phyloP scores from a whole-genome alignment of 2,797 vertebrate species.

The Macrochelys suwanniensis region DNA sequence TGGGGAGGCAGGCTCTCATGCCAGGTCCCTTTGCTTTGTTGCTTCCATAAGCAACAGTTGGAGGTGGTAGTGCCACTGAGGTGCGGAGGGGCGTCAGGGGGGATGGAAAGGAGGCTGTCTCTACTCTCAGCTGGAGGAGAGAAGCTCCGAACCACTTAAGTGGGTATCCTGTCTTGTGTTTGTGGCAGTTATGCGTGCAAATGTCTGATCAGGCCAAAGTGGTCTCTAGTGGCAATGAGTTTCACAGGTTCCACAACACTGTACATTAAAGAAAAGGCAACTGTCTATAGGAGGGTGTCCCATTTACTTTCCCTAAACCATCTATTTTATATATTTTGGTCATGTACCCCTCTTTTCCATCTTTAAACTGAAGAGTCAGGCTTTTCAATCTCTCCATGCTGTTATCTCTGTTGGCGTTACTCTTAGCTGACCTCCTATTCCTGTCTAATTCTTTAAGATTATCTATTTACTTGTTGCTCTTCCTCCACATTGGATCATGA shows the following conservation, averaged over 20 bases:
- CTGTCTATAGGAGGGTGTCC: neutral
- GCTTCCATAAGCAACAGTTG: neutral
- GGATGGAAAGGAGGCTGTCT: no score
- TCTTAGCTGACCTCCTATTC: neutral
- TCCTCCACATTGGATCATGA: neutral
- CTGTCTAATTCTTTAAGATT: neutral
- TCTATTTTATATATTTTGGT: neutral
- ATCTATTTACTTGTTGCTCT: neutral
- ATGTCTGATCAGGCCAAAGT: neutral
- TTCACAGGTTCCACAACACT: neutral
- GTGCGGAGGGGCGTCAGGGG: no score
- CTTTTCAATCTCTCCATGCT: neutral
- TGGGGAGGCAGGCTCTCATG: neutral
- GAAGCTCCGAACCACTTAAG: neutral
- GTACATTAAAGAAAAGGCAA: neutral
- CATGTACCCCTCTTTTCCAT: neutral
- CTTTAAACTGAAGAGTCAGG: no score
- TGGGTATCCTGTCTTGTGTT: neutral
- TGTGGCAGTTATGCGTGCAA: neutral
- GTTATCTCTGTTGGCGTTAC: neutral
- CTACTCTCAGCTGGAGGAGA: neutral
- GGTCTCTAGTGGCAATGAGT: neutral
- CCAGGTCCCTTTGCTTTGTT: neutral
- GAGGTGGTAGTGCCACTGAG: neutral
- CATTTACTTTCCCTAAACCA: neutral